A percentile compares a stretch with the other conserved stretches of the same genome.
phyloP scores from a whole-genome alignment of 2,113 vertebrate genomes.

The Dascyllus trimaculatus region DNA sequence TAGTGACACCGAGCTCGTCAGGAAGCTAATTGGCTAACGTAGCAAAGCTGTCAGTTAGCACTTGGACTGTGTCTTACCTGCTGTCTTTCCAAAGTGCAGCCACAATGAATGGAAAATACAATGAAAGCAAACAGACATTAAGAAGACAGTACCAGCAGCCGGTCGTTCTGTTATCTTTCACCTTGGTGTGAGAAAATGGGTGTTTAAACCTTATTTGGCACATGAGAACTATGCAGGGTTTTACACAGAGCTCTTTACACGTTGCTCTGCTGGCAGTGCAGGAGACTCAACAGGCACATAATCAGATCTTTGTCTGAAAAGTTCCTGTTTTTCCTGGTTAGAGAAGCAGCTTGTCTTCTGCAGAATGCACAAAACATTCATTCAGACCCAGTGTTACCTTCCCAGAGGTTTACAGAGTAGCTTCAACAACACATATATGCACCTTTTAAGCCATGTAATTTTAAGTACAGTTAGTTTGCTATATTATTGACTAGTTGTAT shows the following conservation, averaged over 20 bases:
- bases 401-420: no score
- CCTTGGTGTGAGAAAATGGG: not conserved
- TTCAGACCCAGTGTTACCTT: not conserved
- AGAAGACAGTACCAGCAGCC: not conserved
- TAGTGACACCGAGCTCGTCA: conserved; percentile 19
- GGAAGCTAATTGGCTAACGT: conserved; percentile 49
- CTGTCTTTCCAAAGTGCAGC: not conserved
- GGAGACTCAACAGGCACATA: not conserved
- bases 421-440: no score
- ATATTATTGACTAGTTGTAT: no score
- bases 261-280: not conserved
- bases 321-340: not conserved
- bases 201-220: not conserved
- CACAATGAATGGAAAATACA: not conserved
- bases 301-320: conserved; percentile 18
- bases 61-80: conserved; percentile 13
- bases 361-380: not conserved
- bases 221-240: not conserved
- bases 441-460: no score
- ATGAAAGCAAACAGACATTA: not conserved
- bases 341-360: not conserved
- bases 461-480: no score
- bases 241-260: not conserved
- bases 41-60: conserved; percentile 57
- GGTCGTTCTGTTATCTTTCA: not conserved